Percentiles rank a stretch among this genome's conserved stretches.
These are phyloP conservation scores for Myotis findleyi DNA, from an alignment of 2,797 vertebrate species.

Conservation along the genomic window DNA sequence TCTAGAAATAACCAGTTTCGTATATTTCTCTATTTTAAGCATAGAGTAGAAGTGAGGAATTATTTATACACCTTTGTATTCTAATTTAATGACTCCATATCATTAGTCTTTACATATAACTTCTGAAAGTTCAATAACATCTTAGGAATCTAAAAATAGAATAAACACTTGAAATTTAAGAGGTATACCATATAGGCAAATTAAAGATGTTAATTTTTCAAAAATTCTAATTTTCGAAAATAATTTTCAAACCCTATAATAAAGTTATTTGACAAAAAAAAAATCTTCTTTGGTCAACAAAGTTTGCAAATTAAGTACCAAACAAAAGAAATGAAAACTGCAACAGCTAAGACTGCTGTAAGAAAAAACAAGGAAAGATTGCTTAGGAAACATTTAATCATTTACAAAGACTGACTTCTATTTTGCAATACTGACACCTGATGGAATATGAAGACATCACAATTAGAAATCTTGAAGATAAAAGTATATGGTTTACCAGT, in stretches of 20 bases:
- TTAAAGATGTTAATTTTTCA: background rate
- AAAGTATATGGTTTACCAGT: background rate
- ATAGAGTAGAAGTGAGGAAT: background rate
- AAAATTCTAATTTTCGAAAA: slow-evolving; percentile 8
- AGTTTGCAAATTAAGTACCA: background rate
- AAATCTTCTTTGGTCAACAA: background rate
- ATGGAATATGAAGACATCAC: slow-evolving; percentile 53
- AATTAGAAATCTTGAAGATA: background rate
- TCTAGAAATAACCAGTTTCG: background rate
- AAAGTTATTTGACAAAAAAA: background rate
- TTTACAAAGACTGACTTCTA: background rate
- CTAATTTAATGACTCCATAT: background rate
- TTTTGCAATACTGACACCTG: slow-evolving; percentile 73
- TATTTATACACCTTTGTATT: background rate
- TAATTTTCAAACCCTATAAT: background rate
- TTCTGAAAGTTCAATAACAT: background rate
- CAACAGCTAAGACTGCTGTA: background rate
- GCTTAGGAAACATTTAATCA: background rate
- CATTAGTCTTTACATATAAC: background rate
- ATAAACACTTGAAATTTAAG: background rate
- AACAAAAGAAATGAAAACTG: background rate
- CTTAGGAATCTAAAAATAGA: background rate
- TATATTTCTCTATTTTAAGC: background rate
- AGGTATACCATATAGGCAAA: background rate
- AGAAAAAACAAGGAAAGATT: background rate